Evolutionary conservation across 2,797 vertebrate genomes (phyloP), one percentile per base, ranked within the genome.

Genomic region (Hirundo rustica): DNA sequence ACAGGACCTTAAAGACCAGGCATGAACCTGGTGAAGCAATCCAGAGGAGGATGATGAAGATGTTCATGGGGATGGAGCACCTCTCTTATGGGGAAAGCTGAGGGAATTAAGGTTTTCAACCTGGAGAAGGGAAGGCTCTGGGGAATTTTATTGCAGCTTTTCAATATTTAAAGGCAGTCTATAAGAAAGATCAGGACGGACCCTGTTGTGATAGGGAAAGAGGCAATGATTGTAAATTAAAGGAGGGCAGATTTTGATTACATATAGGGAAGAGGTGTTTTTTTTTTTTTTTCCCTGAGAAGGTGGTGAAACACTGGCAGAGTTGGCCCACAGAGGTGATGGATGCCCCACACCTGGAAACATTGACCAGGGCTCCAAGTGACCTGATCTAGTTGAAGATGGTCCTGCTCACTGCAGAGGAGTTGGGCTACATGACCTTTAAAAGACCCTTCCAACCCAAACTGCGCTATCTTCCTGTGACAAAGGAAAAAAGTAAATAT

Each of bases 21-120:
- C 19, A 7, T 4, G 30, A 38, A 25, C 5, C 36, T 55, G 6
- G 25, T 38, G 11, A 21, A 51, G 11, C 0, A 22, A 17, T 25
- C 32, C 26, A 50, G 58, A 74, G 13, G 8, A 71, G 16, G 7
- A 11, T 1, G 45, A 32, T 11, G 11, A 32, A 20, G 12, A 36
- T 16, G 10, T 11, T 61, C 12, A 26, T 1, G 16, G 14, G 16
- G 11, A 1, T 57, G 27, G 29, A 84, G 1, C 8, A 18, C 4
- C 17, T 67, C 25, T 40, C 10, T 8, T 38, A 1, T 0, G 6
- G 57, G 3, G 12, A 76, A 5, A 55, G 27, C 29, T 89, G 45
- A 55, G 27, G 42, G n/a, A 65, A 32, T 12, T 7, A 12, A 32
- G 4, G 7, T 55, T 10, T 44, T 88, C 27, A 65, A 2, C 3